A percentile compares a stretch with the other conserved stretches of the same genome.
phyloP scores from a whole-genome alignment of 2,113 vertebrate genomes.

The Lophotis ruficrista region DNA sequence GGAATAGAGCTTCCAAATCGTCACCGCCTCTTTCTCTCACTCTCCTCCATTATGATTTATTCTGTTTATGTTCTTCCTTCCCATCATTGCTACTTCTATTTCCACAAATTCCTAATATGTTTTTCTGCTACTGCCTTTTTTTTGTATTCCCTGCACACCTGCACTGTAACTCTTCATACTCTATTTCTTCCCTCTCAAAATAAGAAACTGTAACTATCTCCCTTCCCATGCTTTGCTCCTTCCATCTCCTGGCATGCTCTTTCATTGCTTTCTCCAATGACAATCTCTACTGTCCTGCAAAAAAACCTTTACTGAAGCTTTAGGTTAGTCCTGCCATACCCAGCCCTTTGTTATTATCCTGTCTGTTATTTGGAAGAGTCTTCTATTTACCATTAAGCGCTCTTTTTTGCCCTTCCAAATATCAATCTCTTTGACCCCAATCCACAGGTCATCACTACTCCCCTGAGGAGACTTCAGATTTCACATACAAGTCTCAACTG shows the following conservation, averaged over 20 bases:
- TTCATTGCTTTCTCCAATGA: neutral
- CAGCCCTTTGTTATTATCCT: neutral
- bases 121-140: neutral
- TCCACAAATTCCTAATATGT: neutral
- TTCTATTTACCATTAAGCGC: neutral
- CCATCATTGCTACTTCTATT: neutral
- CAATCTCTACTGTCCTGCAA: neutral
- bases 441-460: neutral
- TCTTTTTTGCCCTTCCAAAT: neutral
- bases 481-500: neutral
- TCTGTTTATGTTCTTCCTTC: neutral
- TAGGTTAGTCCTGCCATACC: neutral
- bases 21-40: neutral
- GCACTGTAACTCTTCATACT: neutral
- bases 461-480: neutral
- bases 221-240: neutral
- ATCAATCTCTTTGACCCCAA: neutral
- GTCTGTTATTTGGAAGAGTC: neutral
- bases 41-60: neutral
- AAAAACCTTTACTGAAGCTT: neutral
- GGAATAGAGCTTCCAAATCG: neutral
- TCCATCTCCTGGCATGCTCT: neutral
- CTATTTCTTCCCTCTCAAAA: neutral
- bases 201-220: neutral
- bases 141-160: neutral